These are phyloP conservation scores for Heliconius ethilla DNA, from an alignment of 2,888 invertebrate species.

Conservation along the genomic window DNA sequence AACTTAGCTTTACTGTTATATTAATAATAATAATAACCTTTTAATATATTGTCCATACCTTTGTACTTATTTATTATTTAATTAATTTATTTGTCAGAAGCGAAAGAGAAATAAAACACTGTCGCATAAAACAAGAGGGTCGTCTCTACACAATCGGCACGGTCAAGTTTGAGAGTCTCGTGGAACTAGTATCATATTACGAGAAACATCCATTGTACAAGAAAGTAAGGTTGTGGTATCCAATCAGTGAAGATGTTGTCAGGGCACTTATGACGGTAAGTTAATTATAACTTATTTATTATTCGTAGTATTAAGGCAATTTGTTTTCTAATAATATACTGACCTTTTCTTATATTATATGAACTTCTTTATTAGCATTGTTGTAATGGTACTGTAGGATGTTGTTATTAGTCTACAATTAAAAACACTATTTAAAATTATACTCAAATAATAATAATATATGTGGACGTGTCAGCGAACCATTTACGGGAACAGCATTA, in stretches of 20 bases:
- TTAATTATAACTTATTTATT: neutral
- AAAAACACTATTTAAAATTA: too few relatives aligned
- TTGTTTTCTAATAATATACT: neutral
- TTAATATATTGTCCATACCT: neutral
- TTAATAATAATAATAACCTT: too few relatives aligned
- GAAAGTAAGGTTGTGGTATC: constrained; percentile 92
- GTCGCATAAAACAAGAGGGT: constrained; percentile 96
- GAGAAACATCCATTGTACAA: constrained; percentile 95
- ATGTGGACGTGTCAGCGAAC: too few relatives aligned
- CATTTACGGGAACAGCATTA: too few relatives aligned
- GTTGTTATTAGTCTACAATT: too few relatives aligned
- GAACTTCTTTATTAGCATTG: neutral
- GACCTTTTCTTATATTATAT: neutral
- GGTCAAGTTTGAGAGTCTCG: constrained; percentile 97
- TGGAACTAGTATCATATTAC: constrained; percentile 95
- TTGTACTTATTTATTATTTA: neutral
- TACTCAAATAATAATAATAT: too few relatives aligned
- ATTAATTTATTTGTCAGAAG: constrained; percentile 82
- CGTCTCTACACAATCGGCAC: constrained; percentile 94
- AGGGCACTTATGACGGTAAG: constrained; percentile 82
- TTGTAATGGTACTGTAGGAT: neutral
- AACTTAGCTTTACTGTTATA: too few relatives aligned
- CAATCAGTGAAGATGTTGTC: constrained; percentile 89
- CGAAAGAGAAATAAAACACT: constrained; percentile 97
- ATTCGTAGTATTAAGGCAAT: neutral